phyloP scores from a whole-genome alignment of 2,888 invertebrate genomes.

The Strigamia crassipes region DNA sequence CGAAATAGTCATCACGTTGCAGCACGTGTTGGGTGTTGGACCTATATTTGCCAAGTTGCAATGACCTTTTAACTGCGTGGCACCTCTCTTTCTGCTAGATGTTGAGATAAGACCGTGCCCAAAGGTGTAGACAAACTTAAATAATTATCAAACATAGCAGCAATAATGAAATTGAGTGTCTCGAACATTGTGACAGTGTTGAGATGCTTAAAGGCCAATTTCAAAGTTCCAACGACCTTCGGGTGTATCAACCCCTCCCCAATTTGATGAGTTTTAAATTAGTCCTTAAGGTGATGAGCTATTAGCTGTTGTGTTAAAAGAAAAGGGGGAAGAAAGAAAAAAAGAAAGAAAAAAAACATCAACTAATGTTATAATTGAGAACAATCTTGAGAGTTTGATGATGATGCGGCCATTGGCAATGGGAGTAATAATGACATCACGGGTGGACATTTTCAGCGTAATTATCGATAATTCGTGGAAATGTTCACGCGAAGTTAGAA shows the following conservation, averaged over 20 bases:
- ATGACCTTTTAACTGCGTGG: neutral
- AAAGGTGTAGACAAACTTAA: slow-evolving; percentile 5
- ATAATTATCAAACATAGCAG: neutral
- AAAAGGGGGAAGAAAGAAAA: neutral
- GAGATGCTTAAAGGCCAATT: neutral
- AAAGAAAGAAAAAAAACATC: neutral
- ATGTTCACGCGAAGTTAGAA: no score
- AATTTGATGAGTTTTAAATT: slow-evolving; percentile 16
- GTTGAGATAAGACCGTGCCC: neutral
- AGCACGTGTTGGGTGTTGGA: neutral
- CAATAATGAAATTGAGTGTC: neutral
- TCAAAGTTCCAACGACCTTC: neutral
- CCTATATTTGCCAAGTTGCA: neutral
- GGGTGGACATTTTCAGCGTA: neutral
- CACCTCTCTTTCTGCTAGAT: neutral
- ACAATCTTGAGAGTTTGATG: neutral
- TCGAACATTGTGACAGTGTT: neutral
- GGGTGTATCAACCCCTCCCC: slow-evolving; percentile 3
- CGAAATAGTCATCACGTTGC: neutral
- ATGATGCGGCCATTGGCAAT: neutral
- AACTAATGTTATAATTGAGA: neutral
- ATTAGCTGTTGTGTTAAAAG: neutral
- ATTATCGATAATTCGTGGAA: neutral
- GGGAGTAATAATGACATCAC: slow-evolving; percentile 6
- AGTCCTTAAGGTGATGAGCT: neutral